Conservation (phyloP, 2,113 vertebrate species). For the Garra rufa region DNA sequence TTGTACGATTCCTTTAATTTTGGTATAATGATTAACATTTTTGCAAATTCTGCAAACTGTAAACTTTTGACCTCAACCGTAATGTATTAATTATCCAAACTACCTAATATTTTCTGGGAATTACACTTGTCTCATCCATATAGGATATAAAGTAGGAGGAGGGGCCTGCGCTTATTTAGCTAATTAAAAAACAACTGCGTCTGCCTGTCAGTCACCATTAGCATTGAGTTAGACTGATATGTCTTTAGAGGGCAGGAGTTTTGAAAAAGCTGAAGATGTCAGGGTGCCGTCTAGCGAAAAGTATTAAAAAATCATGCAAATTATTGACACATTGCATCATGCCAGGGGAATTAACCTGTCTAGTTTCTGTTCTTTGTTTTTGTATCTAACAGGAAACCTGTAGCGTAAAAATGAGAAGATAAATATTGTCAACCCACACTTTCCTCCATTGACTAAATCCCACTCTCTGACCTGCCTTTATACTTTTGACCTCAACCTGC, state of each 20-base stretch:
- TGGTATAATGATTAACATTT: no score
- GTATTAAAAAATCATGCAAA: neutral
- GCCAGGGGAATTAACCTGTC: slow-evolving; percentile 19
- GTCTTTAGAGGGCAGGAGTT: neutral
- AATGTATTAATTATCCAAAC: neutral
- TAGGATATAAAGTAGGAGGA: neutral
- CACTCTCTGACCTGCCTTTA: slow-evolving; percentile 11
- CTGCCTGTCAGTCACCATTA: neutral
- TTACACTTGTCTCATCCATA: neutral
- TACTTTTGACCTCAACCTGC: neutral
- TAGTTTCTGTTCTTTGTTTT: slow-evolving; percentile 44
- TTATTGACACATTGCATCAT: slow-evolving; percentile 47
- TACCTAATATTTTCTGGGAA: neutral
- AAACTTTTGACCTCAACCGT: no score
- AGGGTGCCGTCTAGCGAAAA: neutral
- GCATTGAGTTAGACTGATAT: neutral
- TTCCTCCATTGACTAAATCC: slow-evolving; percentile 28
- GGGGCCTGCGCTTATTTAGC: no score
- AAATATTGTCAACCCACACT: slow-evolving; percentile 49
- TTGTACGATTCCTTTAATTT: no score
- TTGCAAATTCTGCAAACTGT: no score
- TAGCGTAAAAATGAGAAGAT: slow-evolving; percentile 74
- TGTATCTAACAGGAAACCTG: slow-evolving; percentile 57
- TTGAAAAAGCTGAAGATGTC: neutral
- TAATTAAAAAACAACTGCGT: no score